These are phyloP conservation scores for Mellilla xanthometata DNA, from an alignment of 2,888 invertebrate species.

Conservation along the genomic window DNA sequence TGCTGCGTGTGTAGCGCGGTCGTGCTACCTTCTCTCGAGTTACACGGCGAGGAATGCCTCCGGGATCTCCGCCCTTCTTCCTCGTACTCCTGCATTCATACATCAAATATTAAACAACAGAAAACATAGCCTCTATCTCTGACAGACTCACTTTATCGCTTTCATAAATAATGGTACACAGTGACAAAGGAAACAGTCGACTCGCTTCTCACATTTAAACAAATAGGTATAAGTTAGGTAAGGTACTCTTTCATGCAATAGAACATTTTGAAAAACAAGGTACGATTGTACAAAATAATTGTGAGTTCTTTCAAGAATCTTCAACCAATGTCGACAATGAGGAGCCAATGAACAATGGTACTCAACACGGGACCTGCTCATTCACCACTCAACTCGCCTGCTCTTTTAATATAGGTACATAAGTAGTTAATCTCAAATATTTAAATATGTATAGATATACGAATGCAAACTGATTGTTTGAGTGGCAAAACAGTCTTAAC, in stretches of 20 bases:
- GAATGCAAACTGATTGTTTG: background rate
- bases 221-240: too few species aligned
- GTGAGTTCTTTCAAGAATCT: constrained; percentile 15
- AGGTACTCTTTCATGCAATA: constrained; percentile 19
- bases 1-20: constrained; percentile 83
- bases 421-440: too few species aligned
- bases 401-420: too few species aligned
- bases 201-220: too few species aligned
- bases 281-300: constrained; percentile 4
- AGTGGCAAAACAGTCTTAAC: constrained; percentile 33
- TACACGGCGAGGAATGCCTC: constrained; percentile 87
- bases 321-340: constrained; percentile 13
- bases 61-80: constrained; percentile 83
- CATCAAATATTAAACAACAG: constrained; percentile 3
- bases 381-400: constrained; percentile 8
- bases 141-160: background rate
- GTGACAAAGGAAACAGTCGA: too few species aligned
- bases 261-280: background rate
- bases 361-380: constrained; percentile 4
- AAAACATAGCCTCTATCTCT: background rate
- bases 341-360: constrained; percentile 11
- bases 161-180: too few species aligned
- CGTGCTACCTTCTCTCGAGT: constrained; percentile 86
- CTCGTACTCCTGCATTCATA: constrained; percentile 85
- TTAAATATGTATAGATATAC: too few species aligned